Conservation (phyloP, 2,113 vertebrate genomes). For the Chelonoidis abingdonii region DNA sequence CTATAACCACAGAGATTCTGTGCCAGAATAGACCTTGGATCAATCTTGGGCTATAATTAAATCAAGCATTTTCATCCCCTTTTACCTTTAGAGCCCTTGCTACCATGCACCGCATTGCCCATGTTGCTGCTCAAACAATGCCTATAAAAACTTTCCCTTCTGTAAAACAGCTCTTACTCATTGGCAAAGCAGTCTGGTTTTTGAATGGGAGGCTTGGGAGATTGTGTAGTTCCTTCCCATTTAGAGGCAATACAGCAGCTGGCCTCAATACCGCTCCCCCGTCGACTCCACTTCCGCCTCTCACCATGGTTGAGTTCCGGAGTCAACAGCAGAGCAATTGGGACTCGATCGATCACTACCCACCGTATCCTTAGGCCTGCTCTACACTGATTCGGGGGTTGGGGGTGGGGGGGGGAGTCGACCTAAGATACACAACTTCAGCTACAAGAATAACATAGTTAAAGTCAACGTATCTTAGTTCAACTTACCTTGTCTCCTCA, state of each 20-base stretch:
- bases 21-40: neutral
- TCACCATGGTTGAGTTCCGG: too few species aligned
- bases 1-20: rapidly evolving
- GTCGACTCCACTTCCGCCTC: too few species aligned
- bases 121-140: neutral
- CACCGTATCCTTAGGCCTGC: too few species aligned
- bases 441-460: too few species aligned
- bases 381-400: too few species aligned
- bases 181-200: neutral
- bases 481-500: too few species aligned
- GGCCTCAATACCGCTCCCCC: neutral
- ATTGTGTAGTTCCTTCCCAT: neutral
- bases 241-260: neutral
- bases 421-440: too few species aligned
- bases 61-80: neutral
- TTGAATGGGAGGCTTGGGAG: neutral
- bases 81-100: neutral
- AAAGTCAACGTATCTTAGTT: too few species aligned
- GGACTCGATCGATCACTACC: too few species aligned
- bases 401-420: too few species aligned
- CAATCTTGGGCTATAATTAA: neutral
- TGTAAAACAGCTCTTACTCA: neutral
- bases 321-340: too few species aligned
- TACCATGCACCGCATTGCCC: neutral
- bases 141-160: neutral